phyloP scores from a whole-genome alignment of 2,797 vertebrate genomes.

The Sebastolobus alascanus region DNA sequence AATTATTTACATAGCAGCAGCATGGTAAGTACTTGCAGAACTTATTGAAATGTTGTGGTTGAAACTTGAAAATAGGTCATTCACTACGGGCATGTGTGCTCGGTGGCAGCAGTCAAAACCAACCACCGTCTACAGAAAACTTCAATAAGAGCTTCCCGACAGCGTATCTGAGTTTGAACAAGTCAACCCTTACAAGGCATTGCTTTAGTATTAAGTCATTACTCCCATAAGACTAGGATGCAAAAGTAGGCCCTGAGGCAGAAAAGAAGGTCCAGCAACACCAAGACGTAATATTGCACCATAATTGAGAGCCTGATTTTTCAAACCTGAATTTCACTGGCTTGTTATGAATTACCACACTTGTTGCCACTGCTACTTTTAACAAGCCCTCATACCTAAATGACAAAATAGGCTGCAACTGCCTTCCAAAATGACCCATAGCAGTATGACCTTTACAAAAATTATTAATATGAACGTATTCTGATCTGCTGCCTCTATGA shows the following conservation, averaged over 20 bases:
- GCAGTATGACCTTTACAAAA: background rate
- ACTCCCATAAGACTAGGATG: conserved; percentile 32
- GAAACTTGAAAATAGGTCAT: conserved; percentile 23
- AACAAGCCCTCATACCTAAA: background rate
- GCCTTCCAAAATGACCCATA: background rate
- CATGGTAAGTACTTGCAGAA: background rate
- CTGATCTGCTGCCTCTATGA: background rate
- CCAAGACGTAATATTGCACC: conserved; percentile 25
- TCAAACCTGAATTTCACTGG: conserved; percentile 3
- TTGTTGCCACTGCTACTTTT: background rate
- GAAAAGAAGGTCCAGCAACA: conserved; percentile 32
- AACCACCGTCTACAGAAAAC: background rate
- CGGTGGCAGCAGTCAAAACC: conserved; percentile 11
- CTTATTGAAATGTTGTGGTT: background rate
- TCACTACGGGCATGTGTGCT: background rate
- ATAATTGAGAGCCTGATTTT: conserved; percentile 23
- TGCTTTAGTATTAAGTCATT: conserved; percentile 61
- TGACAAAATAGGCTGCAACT: background rate
- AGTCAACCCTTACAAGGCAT: conserved; percentile 36
- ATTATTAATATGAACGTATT: background rate
- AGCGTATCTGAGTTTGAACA: conserved; percentile 4
- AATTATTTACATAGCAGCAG: background rate
- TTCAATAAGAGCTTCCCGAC: conserved; percentile 29
- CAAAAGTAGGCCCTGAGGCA: conserved; percentile 21
- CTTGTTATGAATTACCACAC: background rate